These are phyloP conservation scores for Gadopsis marmoratus DNA, from an alignment of 2,797 vertebrate genomes.

Conservation along the genomic window DNA sequence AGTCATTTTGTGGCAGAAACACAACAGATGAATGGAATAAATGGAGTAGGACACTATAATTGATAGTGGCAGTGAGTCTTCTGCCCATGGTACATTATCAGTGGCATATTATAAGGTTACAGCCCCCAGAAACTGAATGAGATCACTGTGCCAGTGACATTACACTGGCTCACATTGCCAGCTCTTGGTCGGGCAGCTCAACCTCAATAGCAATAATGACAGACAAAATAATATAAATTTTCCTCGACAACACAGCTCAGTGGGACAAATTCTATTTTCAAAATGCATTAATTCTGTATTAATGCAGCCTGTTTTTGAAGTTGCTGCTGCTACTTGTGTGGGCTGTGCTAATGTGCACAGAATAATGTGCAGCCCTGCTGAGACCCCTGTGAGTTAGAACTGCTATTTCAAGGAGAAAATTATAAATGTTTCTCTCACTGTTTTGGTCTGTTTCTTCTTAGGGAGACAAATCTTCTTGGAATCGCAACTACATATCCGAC, in stretches of 20 bases:
- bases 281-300: conserved; percentile 59
- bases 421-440: conserved; percentile 40
- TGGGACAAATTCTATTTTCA: conserved; percentile 58
- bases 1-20: conserved; percentile 56
- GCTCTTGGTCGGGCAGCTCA: conserved; percentile 5
- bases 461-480: conserved; percentile 28
- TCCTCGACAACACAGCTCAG: conserved; percentile 47
- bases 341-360: conserved; percentile 56
- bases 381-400: conserved; percentile 49
- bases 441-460: conserved; percentile 30
- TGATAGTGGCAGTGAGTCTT: conserved; percentile 43
- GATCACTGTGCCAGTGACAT: conserved; percentile 44
- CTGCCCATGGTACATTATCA: conserved; percentile 53
- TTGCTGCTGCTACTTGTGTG: conserved; percentile 53
- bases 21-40: conserved; percentile 47
- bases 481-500: conserved; percentile 26
- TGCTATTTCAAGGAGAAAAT: conserved; percentile 56
- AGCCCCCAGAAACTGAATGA: conserved; percentile 45
- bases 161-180: conserved; percentile 34
- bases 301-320: conserved; percentile 66
- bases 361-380: conserved; percentile 65
- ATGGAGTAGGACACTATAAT: conserved; percentile 35
- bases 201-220: conserved; percentile 39
- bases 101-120: conserved; percentile 51
- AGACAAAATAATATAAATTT: conserved; percentile 47